Evolutionary conservation across 2,797 vertebrate genomes (phyloP).

Genomic region (Rousettus madagascariensis): DNA sequence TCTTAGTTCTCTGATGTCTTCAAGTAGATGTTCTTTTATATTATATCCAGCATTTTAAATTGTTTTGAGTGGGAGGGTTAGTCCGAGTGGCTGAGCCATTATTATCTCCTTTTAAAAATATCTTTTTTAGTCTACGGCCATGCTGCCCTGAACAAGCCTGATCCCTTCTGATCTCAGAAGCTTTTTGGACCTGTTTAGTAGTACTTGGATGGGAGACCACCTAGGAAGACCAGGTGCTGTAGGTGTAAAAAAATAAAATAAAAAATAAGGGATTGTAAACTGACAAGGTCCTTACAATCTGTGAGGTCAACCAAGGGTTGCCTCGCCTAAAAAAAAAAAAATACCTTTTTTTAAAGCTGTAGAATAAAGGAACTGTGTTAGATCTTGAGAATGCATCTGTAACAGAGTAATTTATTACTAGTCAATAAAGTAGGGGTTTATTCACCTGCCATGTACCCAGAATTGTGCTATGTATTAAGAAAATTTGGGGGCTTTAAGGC

Average conservation of each 20-base stretch:
- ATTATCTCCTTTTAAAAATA: neutral
- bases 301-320: no score
- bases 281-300: no score
- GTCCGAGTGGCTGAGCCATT: neutral
- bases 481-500: neutral
- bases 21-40: neutral
- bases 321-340: no score
- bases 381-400: neutral
- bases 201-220: no score
- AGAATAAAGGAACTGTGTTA: neutral
- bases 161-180: no score
- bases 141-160: no score
- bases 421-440: neutral
- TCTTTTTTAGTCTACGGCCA: neutral
- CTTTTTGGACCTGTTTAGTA: no score
- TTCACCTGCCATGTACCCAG: neutral
- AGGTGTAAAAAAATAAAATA: no score
- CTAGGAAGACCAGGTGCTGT: no score
- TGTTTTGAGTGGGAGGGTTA: neutral
- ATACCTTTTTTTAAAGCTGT: neutral
- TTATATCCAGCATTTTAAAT: neutral
- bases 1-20: neutral
- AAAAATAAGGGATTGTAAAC: no score
- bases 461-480: neutral
- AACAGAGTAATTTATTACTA: neutral